These are phyloP conservation scores for Fregetta grallaria DNA, from an alignment of 2,113 vertebrate species.

Conservation along the genomic window DNA sequence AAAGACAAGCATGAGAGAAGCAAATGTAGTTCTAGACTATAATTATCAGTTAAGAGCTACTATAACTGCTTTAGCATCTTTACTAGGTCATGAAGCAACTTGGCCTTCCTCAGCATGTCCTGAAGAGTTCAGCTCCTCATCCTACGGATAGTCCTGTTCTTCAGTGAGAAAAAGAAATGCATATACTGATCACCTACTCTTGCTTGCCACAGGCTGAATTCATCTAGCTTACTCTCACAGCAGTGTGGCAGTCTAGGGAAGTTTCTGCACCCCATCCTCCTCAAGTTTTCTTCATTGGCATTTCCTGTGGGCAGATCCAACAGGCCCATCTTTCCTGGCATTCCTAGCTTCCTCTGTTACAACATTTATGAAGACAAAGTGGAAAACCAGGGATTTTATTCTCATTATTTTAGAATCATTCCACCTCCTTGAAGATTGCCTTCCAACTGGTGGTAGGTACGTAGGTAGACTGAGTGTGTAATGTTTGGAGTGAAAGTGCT, in stretches of 20 bases:
- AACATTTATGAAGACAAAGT: not conserved
- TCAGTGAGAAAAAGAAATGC: not conserved
- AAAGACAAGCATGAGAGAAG: not conserved
- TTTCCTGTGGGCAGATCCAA: not conserved
- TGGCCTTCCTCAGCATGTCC: not conserved
- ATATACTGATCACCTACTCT: not conserved
- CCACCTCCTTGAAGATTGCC: not conserved
- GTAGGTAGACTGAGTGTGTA: not conserved
- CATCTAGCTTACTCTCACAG: not conserved
- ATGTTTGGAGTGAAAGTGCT: not conserved
- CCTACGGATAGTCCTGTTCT: not conserved
- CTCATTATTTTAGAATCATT: not conserved
- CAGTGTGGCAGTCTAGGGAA: not conserved
- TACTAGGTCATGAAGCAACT: not conserved
- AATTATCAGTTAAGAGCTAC: not conserved
- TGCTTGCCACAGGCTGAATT: not conserved
- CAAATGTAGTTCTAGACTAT: not conserved
- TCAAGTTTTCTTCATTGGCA: not conserved
- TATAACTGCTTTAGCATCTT: not conserved
- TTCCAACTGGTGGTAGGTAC: not conserved
- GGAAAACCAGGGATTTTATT: not conserved
- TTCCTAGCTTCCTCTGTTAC: not conserved
- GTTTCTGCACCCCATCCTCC: not conserved
- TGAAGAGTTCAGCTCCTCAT: not conserved
- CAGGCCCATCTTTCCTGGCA: not conserved